Conservation (phyloP, 1,140 invertebrate species). For the Cherax quadricarinatus region DNA sequence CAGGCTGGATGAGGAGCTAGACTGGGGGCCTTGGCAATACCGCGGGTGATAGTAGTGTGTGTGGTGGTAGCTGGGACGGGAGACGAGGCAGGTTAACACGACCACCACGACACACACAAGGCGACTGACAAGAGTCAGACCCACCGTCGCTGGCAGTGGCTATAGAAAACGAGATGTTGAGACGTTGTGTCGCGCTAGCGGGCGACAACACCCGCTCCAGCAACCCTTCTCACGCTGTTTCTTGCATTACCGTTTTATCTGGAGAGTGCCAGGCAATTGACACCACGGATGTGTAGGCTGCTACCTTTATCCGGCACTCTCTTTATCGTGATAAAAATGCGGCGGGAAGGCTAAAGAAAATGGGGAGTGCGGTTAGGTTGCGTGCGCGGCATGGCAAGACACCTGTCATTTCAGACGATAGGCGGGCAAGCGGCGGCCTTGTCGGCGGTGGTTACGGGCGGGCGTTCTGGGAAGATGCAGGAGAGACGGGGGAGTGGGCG, state of each 20-base stretch:
- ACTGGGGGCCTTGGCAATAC: neutral
- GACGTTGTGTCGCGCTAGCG: conserved; percentile 22
- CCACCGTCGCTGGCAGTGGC: conserved; percentile 22
- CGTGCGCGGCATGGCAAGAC: conserved; percentile 37
- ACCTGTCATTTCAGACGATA: conserved; percentile 45
- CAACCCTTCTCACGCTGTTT: neutral
- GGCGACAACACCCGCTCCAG: conserved; percentile 11
- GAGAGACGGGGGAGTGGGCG: neutral
- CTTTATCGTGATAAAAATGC: too few relatives aligned
- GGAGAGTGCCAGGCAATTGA: neutral
- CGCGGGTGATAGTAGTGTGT: neutral
- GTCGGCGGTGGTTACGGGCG: conserved; percentile 31
- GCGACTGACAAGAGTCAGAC: conserved; percentile 29
- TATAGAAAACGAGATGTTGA: conserved; percentile 46
- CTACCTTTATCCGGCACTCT: too few relatives aligned
- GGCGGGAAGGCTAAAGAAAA: conserved; percentile 12
- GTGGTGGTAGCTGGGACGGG: neutral
- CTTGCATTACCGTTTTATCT: neutral
- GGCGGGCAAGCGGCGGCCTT: conserved; percentile 45
- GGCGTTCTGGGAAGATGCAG: conserved; percentile 39
- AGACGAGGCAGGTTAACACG: conserved; percentile 16
- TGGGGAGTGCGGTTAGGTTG: conserved; percentile 24
- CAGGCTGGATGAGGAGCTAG: neutral
- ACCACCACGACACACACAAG: conserved; percentile 35
- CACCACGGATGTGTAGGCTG: neutral